Base-by-base conservation (phyloP, 1,140 invertebrate species). In the Brachionus sp. region DNA sequence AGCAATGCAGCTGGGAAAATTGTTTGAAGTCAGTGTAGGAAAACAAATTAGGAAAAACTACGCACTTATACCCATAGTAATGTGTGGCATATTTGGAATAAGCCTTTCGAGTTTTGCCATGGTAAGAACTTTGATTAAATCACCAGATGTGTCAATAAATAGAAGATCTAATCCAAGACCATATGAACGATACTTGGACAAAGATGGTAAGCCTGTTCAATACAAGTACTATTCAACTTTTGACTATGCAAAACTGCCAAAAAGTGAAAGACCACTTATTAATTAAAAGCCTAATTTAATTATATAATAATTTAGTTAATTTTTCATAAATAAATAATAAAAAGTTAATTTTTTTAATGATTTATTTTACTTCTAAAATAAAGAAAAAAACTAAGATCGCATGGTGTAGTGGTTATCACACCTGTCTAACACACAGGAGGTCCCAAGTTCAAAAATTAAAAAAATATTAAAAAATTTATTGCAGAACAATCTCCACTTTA, bases 201-300 rank as follows among this genome's bases (percentile, higher is more conserved):
- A 42, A 77, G 73, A 77, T 53, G 73, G 73, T 13, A 13, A n/a
- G 13, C 73, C 73, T 2, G 39, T 77, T 25, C 73, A 77, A 6
- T 77, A 77, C 73, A 77, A 77, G n/a, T 77, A 77, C 39, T 77
- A 13, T 77, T 50, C 42, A 13, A 77, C 73, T 50, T 33, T 77
- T 10, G 73, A 77, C 3, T 77, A 77, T 53, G 42, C n/a, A 16
- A 77, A 77, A 16, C 12, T 77, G 13, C 64, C 64, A 35, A 4
- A n/a, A 25, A 53, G 42, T 77, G 73, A 77, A 53, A 46, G 73
- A 39, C 73, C 73, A 35, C n/a, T 16, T 16, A 16, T 16, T 6
- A 12, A 57, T 1, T 46, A 46, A 46, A 46, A 46, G 29, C 29
- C 3, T 29, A 29, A 3, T 29, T 29, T 29, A 29, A 29, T 2